Percentiles rank a stretch among this genome's conserved stretches.
Conservation (phyloP, 2,113 vertebrate species). For the Telmatochromis sp. region DNA sequence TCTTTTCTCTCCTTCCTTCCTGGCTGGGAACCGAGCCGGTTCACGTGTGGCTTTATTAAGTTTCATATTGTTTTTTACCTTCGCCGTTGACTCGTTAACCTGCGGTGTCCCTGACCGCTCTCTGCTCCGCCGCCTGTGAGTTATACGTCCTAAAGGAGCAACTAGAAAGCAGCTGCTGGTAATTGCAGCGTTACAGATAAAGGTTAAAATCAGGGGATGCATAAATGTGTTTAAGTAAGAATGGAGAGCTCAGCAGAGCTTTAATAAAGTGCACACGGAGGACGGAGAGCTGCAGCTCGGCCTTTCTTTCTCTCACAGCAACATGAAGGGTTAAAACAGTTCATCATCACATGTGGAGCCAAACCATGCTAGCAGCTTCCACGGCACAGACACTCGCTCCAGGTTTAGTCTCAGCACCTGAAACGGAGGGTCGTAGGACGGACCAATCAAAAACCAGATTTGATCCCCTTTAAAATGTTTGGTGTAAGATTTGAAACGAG, state of each 20-base stretch:
- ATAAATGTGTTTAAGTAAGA: conserved; percentile 21
- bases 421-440: not conserved
- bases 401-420: not conserved
- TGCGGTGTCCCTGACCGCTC: not conserved
- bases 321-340: not conserved
- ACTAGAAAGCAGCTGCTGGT: conserved; percentile 26
- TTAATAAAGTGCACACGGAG: conserved; percentile 14
- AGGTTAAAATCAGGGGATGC: not conserved
- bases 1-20: not conserved
- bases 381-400: not conserved
- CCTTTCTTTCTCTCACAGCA: not conserved
- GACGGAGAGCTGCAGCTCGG: not conserved
- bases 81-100: conserved; percentile 34
- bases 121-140: not conserved
- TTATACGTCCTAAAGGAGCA: not conserved
- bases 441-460: not conserved
- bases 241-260: conserved; percentile 10
- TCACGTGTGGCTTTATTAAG: conserved; percentile 18
- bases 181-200: conserved; percentile 39
- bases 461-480: not conserved
- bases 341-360: not conserved
- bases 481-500: not conserved
- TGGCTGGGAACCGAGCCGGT: not conserved
- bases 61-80: conserved; percentile 24
- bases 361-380: not conserved